A percentile compares a stretch with the other conserved stretches of the same genome.
phyloP scores from a whole-genome alignment of 2,888 invertebrate genomes.

The Agrenia bidenticulata region DNA sequence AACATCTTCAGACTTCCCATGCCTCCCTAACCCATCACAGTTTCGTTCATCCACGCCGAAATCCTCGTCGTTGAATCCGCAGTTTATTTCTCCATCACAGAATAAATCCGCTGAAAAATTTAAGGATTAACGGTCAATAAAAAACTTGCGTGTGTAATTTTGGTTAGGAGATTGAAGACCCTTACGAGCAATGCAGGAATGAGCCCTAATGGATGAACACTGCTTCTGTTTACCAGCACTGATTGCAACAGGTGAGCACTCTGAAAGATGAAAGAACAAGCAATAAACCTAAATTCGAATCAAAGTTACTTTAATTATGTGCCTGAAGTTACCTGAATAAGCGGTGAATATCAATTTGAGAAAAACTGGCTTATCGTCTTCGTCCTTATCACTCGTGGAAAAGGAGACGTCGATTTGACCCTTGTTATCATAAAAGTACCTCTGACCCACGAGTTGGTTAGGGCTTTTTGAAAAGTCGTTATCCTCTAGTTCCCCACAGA shows the following conservation, averaged over 20 bases:
- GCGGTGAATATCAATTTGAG: constrained; percentile 44
- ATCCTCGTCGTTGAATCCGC: constrained; percentile 43
- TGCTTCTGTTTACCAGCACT: constrained; percentile 26
- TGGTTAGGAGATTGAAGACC: too few species aligned
- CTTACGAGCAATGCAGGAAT: constrained; percentile 39
- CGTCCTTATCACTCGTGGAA: constrained; percentile 43
- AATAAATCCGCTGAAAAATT: constrained; percentile 23
- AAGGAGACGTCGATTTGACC: constrained; percentile 46
- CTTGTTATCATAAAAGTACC: constrained; percentile 41
- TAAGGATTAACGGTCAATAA: too few species aligned
- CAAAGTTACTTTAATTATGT: too few species aligned
- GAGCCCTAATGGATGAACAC: constrained; percentile 39
- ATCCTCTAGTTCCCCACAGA: constrained; percentile 33
- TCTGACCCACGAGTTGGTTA: constrained; percentile 29
- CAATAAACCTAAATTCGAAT: not conserved
- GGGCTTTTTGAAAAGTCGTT: constrained; percentile 33
- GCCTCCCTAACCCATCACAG: constrained; percentile 17
- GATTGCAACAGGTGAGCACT: constrained; percentile 35
- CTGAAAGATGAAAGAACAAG: constrained; percentile 25
- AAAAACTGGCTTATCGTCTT: constrained; percentile 28
- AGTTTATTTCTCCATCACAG: constrained; percentile 40
- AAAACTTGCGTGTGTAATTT: too few species aligned
- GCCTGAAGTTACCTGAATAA: constrained; percentile 40
- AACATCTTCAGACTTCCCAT: constrained; percentile 19
- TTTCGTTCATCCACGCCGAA: constrained; percentile 39